phyloP scores from a whole-genome alignment of 1,140 invertebrate species.

The Proctacanthus coquilletti region DNA sequence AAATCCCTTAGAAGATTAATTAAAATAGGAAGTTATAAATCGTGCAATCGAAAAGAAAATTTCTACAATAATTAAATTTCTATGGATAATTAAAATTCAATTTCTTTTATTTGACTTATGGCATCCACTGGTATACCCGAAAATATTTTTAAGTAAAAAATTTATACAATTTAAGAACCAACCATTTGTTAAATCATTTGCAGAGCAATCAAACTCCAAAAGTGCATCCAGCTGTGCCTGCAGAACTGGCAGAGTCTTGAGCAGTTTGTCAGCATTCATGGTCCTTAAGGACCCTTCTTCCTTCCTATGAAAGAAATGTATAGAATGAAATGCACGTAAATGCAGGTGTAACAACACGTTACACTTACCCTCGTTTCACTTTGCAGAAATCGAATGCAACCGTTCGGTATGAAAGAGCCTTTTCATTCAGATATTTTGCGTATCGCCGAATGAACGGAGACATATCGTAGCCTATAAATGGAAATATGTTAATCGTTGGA shows the following conservation, averaged over 20 bases:
- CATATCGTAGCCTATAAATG: constrained; percentile 90
- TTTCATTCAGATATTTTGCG: constrained; percentile 98
- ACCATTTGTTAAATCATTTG: constrained; percentile 93
- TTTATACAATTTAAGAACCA: constrained; percentile 1
- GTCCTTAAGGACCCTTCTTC: constrained; percentile 92
- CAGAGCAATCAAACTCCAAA: constrained; percentile 93
- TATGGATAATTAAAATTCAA: no score
- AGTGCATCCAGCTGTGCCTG: constrained; percentile 91
- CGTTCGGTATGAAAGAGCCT: constrained; percentile 91
- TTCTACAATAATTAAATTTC: no score
- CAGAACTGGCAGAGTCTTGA: constrained; percentile 91
- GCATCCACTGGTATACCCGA: background rate
- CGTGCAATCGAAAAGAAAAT: no score
- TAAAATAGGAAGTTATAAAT: no score
- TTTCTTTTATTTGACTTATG: no score
- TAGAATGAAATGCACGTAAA: constrained; percentile 3
- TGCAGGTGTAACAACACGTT: constrained; percentile 16
- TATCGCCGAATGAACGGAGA: constrained; percentile 97
- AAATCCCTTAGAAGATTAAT: no score
- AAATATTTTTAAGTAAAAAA: background rate
- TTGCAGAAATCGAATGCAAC: constrained; percentile 99
- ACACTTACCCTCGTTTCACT: constrained; percentile 85
- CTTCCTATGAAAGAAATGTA: constrained; percentile 35
- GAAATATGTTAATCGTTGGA: background rate
- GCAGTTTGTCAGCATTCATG: constrained; percentile 93